Base-by-base conservation (phyloP, 1,140 invertebrate species). In the Leptinotarsa lineolata region DNA sequence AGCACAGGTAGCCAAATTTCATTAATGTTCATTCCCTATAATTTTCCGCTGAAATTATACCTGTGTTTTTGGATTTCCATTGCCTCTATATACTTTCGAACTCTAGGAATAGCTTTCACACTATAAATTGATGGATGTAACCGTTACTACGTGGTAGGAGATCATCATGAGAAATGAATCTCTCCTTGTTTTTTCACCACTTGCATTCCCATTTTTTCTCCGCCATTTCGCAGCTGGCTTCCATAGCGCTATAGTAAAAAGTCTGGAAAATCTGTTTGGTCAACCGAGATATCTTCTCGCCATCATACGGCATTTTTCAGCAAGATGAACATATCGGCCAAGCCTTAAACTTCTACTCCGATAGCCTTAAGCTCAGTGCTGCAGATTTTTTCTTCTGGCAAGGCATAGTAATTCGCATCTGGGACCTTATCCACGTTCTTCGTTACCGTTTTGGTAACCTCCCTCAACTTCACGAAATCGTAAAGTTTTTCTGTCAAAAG, bases 221-320 rank as follows among this genome's bases (percentile, higher is more conserved):
- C n/a, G 98, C 96, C 63, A 99, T 85, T 86, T 99, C 97, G 87
- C 95, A 98, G 83, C 96, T 98, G 0, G 96, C 94, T 85, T 99
- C 96, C 74, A 99, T 84, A 3, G 97, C 95, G 21, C 92, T 95
- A 86, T 94, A 98, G 85, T 99, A 99, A 72, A 99, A 92, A 0
- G 97, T 99, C 87, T 99, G 97, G 86, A 99, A 99, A 74, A 99
- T 98, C 83, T 98, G 92, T 77, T 92, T 92, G 85, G 99, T 99
- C 2, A 99, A 84, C 76, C 92, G 86, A 74, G 91, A 87, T 0
- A 97, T 96, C 83, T 96, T 90, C 64, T 91, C 88, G 82, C 92
- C 93, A 77, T 95, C 93, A 85, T 97, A 99, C 45, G 97, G 95
- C 85, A 90, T 92, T 63, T 24, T 95, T 88, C 96, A 99, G 95